Conservation (phyloP, 2,888 invertebrate species). For the Campopleginae sp. region DNA sequence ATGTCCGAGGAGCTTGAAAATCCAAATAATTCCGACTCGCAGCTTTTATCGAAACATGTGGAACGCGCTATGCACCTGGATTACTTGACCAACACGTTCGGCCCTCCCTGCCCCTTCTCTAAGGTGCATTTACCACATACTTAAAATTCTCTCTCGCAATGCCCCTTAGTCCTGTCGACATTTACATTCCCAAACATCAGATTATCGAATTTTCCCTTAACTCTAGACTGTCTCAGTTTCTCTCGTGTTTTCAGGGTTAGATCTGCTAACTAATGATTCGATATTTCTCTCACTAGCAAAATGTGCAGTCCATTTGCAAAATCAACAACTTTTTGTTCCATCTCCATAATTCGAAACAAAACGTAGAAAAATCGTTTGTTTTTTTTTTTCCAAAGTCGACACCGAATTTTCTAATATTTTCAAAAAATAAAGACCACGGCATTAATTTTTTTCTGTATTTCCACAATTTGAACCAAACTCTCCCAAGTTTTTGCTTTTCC, state of each 20-base stretch:
- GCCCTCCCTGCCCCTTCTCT: constrained; percentile 11
- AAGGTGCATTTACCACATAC: constrained; percentile 36
- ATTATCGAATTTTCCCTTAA: background rate
- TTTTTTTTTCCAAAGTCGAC: background rate
- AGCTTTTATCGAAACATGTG: constrained; percentile 11
- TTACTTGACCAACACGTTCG: constrained; percentile 23
- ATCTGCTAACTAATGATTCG: background rate
- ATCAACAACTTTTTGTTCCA: background rate
- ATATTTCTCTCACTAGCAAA: background rate
- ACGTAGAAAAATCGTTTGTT: background rate
- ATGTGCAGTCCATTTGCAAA: background rate
- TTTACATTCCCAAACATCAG: constrained; percentile 1
- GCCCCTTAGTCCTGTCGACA: background rate
- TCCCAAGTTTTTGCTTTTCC: no score
- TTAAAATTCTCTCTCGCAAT: constrained; percentile 7
- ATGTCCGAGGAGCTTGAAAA: constrained; percentile 31
- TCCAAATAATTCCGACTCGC: background rate
- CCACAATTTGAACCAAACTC: no score
- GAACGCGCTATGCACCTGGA: constrained; percentile 29
- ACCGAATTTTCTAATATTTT: no score
- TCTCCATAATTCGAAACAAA: background rate
- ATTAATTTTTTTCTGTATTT: no score
- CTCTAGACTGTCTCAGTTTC: background rate
- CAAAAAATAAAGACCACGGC: no score
- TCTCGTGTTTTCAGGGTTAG: background rate